phyloP scores from a whole-genome alignment of 2,113 vertebrate genomes.

The Hassar affinis region DNA sequence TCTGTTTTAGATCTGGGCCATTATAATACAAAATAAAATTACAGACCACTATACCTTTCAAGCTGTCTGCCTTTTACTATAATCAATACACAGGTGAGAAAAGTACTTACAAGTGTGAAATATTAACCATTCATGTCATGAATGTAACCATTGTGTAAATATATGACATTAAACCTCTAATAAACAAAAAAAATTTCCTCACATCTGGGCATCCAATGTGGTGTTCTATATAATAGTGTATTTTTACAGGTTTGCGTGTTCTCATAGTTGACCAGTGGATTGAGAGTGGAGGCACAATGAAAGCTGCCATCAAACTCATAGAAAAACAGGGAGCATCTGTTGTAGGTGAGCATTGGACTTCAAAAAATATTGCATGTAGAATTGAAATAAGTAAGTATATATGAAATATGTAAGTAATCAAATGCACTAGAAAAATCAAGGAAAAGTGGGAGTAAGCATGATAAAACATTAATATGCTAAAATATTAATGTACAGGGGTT shows the following conservation, averaged over 20 bases:
- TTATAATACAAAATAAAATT: not conserved
- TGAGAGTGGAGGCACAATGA: constrained; percentile 86
- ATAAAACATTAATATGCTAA: not conserved
- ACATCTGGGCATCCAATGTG: not conserved
- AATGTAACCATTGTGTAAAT: too few relatives aligned
- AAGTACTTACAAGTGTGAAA: not conserved
- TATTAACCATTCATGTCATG: too few relatives aligned
- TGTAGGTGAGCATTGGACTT: constrained; percentile 67
- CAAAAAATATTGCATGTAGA: not conserved
- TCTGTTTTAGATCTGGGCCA: not conserved
- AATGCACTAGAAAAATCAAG: not conserved
- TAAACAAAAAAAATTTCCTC: not conserved
- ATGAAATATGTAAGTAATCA: not conserved
- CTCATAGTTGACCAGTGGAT: constrained; percentile 88
- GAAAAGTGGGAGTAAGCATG: not conserved
- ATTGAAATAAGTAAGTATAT: too few relatives aligned
- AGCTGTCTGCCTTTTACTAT: too few relatives aligned
- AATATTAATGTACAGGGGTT: not conserved
- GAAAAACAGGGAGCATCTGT: constrained; percentile 77
- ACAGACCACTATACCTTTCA: not conserved
- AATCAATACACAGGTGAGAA: not conserved
- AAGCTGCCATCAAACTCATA: constrained; percentile 78
- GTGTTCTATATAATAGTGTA: not conserved
- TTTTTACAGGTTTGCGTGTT: constrained; percentile 72
- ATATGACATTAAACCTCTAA: too few relatives aligned